Percentiles rank a stretch among this genome's conserved stretches.
Conservation (phyloP, 2,797 vertebrate genomes). For the Morus bassanus region DNA sequence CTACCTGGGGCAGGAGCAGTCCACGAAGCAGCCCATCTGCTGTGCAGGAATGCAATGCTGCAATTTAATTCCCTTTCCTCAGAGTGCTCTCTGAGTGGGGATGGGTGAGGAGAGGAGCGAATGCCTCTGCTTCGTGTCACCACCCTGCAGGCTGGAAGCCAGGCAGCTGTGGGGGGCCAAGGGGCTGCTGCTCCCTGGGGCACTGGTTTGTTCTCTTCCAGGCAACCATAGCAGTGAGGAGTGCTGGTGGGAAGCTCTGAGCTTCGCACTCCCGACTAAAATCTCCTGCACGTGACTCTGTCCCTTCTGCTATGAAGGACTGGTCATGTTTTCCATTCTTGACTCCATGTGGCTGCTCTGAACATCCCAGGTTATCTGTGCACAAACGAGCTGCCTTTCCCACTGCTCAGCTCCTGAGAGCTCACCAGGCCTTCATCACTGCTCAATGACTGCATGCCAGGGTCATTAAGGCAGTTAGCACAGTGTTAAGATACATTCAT, state of each 20-base stretch:
- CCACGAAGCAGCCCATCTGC: neutral
- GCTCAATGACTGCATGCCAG: fast-evolving
- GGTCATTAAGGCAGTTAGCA: neutral
- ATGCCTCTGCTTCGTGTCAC: neutral
- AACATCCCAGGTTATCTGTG: neutral
- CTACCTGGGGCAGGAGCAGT: neutral
- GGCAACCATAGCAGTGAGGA: fast-evolving
- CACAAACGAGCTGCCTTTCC: neutral
- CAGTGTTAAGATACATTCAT: neutral
- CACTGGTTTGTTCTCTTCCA: neutral
- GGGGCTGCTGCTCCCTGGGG: neutral
- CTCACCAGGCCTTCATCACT: neutral
- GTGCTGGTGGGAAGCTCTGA: neutral
- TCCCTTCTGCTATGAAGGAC: neutral
- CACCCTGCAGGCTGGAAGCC: neutral
- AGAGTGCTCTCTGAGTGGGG: neutral
- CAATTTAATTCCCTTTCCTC: neutral
- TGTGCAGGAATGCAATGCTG: fast-evolving
- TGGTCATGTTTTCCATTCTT: neutral
- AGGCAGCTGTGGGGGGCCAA: fast-evolving
- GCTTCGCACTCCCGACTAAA: neutral
- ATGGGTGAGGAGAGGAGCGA: neutral
- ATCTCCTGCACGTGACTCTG: neutral
- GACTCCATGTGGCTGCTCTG: neutral
- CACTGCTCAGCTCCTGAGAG: neutral